Percentiles rank a stretch among this genome's conserved stretches.
Evolutionary conservation across 2,888 invertebrate genomes (phyloP).

Genomic region (Limulus polyphemus): DNA sequence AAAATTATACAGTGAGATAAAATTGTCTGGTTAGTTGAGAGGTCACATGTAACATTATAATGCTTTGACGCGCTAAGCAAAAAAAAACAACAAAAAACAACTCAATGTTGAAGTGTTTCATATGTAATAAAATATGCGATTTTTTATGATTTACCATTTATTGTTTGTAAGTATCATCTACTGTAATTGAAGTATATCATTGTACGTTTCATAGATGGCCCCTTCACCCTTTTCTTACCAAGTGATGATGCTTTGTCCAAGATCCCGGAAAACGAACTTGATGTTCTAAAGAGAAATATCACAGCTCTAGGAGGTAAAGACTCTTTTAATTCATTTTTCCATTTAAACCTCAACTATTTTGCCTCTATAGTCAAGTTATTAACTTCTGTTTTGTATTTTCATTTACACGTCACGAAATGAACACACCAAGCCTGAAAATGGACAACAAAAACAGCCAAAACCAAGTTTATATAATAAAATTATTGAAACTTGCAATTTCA

Average conservation of each 20-base stretch:
- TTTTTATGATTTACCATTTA: not conserved
- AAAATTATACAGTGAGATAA: too few species aligned
- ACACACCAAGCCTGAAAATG: too few species aligned
- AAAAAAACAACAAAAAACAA: too few species aligned
- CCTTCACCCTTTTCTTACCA: constrained; percentile 36
- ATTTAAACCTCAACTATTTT: not conserved
- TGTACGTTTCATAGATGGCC: constrained; percentile 26
- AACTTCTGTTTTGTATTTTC: not conserved
- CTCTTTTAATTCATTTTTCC: not conserved
- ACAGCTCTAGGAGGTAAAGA: constrained; percentile 28
- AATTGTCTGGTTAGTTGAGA: too few species aligned
- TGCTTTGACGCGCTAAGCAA: too few species aligned
- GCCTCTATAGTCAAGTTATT: not conserved
- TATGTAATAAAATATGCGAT: not conserved
- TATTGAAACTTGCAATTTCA: too few species aligned
- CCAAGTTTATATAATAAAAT: too few species aligned
- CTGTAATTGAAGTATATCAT: constrained; percentile 10
- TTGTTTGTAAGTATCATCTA: not conserved
- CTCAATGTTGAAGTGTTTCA: too few species aligned
- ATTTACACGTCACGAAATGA: not conserved
- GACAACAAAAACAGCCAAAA: too few species aligned
- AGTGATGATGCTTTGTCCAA: constrained; percentile 34
- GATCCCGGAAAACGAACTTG: constrained; percentile 30
- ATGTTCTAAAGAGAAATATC: constrained; percentile 32
- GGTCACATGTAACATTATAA: too few species aligned